Percentiles rank a stretch among this genome's conserved stretches.
phyloP scores from a whole-genome alignment of 2,113 vertebrate genomes.

The Cepphus grylle region DNA sequence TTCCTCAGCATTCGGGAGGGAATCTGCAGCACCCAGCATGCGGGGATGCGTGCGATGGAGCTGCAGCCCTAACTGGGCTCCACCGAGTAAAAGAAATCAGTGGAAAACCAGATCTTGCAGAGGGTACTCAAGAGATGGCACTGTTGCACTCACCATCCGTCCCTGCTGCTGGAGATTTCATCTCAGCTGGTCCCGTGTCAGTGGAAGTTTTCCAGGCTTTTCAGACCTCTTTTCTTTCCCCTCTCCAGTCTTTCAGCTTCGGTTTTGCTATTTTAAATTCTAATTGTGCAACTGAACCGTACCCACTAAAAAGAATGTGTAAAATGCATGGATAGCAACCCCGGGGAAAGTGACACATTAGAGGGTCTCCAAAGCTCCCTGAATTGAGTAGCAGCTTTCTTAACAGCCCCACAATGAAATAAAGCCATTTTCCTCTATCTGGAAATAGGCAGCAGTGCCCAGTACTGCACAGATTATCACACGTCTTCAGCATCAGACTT shows the following conservation, averaged over 20 bases:
- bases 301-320: neutral
- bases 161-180: neutral
- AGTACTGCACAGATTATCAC: neutral
- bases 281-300: neutral
- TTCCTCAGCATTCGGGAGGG: neutral
- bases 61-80: neutral
- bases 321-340: neutral
- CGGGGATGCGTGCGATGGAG: neutral
- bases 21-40: neutral
- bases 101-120: neutral
- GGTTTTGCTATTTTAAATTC: conserved; percentile 5
- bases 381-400: neutral
- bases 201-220: conserved; percentile 19
- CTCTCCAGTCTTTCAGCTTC: neutral
- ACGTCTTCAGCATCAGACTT: neutral
- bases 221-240: neutral
- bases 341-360: neutral
- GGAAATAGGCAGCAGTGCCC: neutral
- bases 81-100: neutral
- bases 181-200: neutral
- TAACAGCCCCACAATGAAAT: neutral
- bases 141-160: conserved; percentile 28
- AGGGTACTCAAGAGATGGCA: conserved; percentile 64
- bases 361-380: neutral
- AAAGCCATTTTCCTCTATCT: neutral